Evolutionary conservation across 2,888 invertebrate genomes (phyloP).

Genomic region (Drosophila neutralis): DNA sequence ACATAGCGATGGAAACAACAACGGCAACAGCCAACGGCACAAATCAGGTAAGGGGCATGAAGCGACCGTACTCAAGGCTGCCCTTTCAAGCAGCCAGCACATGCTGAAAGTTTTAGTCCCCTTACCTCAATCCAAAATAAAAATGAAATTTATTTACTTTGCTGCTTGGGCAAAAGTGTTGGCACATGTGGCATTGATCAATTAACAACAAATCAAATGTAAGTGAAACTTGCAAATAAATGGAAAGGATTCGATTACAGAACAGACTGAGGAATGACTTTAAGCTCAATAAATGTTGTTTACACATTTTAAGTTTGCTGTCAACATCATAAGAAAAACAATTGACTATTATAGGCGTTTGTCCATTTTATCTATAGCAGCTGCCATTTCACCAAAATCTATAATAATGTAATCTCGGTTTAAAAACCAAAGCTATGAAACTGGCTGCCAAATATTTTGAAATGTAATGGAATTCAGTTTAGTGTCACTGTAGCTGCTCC

Average conservation of each 20-base stretch:
- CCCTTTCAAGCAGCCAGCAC: constrained; percentile 22
- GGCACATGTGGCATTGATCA: constrained; percentile 67
- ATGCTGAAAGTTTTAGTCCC: constrained; percentile 58
- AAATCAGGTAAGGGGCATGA: constrained; percentile 20
- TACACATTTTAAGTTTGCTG: not conserved
- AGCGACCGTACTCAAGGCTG: constrained; percentile 31
- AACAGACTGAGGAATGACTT: not conserved
- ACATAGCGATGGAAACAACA: constrained; percentile 27
- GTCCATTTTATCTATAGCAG: not conserved
- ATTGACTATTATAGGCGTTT: not conserved
- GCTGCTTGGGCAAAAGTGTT: constrained; percentile 56
- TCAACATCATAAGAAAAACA: not conserved
- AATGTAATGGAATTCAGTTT: not conserved
- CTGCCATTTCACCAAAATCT: not conserved
- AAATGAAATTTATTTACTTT: constrained; percentile 76
- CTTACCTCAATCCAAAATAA: constrained; percentile 41
- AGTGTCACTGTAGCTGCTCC: not conserved
- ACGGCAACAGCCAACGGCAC: constrained; percentile 31
- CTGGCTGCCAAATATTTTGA: not conserved
- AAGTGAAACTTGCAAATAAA: constrained; percentile 53
- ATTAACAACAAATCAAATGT: constrained; percentile 65
- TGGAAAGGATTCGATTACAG: not conserved
- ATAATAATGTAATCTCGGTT: not conserved
- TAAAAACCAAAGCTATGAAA: not conserved
- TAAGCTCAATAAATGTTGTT: not conserved